phyloP scores from a whole-genome alignment of 2,113 vertebrate genomes.

The Vimba vimba region DNA sequence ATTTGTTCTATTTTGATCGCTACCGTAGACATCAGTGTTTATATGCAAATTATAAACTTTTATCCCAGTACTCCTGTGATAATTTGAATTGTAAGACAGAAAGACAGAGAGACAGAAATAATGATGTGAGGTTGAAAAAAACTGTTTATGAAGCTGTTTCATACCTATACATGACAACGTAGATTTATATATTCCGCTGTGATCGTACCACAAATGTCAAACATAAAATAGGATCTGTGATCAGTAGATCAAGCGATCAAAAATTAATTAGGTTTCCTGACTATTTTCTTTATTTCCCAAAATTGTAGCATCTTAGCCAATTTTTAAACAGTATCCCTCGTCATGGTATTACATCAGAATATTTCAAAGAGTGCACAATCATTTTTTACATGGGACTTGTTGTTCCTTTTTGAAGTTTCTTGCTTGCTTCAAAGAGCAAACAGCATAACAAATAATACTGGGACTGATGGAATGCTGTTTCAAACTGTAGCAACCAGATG shows the following conservation, averaged over 20 bases:
- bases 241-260: background rate
- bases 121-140: no score
- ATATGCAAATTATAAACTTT: no score
- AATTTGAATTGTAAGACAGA: no score
- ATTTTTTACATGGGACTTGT: slow-evolving; percentile 10
- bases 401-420: slow-evolving; percentile 1
- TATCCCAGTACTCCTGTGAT: no score
- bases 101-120: no score
- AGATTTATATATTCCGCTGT: no score
- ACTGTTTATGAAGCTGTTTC: no score
- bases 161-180: no score
- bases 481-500: slow-evolving; percentile 37
- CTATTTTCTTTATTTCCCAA: background rate
- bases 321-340: background rate
- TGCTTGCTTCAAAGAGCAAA: slow-evolving; percentile 40
- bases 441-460: slow-evolving; percentile 29
- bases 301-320: background rate
- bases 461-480: background rate
- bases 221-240: slow-evolving; percentile 5
- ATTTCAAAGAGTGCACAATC: slow-evolving; percentile 54
- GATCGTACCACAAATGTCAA: background rate
- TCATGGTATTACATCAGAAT: background rate
- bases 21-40: no score
- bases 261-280: background rate
- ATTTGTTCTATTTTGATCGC: no score